Percentiles rank a stretch among this genome's conserved stretches.
These are phyloP conservation scores for Clinocottus analis DNA, from an alignment of 2,113 vertebrate species.

Conservation along the genomic window DNA sequence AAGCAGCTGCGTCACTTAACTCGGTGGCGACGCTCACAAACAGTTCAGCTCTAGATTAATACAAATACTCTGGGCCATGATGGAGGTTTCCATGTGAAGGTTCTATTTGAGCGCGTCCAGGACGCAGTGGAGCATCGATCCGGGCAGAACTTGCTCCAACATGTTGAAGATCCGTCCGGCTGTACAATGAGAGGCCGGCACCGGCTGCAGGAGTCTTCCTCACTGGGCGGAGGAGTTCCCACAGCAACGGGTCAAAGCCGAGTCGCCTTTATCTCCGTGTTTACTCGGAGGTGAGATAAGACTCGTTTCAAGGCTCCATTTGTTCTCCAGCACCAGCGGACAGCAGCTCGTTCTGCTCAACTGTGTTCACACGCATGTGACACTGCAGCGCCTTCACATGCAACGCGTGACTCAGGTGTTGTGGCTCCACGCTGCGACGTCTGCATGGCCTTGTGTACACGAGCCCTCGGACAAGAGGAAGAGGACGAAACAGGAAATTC, in stretches of 20 bases:
- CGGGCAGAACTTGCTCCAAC: not conserved
- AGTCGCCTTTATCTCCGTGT: not conserved
- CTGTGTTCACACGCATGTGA: no score
- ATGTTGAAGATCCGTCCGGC: not conserved
- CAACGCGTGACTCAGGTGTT: no score
- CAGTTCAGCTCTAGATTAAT: not conserved
- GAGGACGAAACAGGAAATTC: conserved; percentile 31
- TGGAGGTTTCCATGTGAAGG: not conserved
- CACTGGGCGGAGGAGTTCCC: not conserved
- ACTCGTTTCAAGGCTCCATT: not conserved
- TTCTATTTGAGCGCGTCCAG: not conserved
- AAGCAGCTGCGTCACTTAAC: not conserved
- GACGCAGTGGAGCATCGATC: not conserved
- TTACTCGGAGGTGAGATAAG: not conserved
- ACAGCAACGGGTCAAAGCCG: not conserved
- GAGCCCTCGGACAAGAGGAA: not conserved
- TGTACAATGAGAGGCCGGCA: not conserved
- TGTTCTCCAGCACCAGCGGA: not conserved
- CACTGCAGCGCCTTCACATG: not conserved
- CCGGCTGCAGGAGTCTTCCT: not conserved
- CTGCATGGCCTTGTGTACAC: not conserved
- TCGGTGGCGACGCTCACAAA: not conserved
- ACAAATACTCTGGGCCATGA: not conserved
- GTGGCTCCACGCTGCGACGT: not conserved
- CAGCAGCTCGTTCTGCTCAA: not conserved